Percentiles rank a stretch among this genome's conserved stretches.
Conservation (phyloP, 1,140 invertebrate species). For the Caenorhabditis tropicalis region DNA sequence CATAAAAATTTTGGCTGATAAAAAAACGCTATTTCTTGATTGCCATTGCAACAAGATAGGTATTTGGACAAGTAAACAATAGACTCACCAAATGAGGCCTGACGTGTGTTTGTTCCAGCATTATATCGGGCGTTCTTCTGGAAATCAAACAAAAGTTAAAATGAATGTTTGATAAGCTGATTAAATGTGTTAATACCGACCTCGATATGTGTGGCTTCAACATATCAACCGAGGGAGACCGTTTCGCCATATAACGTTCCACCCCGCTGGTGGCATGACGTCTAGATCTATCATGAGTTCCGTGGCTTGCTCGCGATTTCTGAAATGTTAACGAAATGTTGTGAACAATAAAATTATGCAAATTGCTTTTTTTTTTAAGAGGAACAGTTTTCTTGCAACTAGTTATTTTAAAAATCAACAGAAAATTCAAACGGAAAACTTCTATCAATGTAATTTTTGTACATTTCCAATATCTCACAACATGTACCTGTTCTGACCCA, state of each 20-base stretch:
- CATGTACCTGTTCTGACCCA: not conserved
- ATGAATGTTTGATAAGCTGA: not conserved
- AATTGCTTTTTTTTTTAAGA: too few relatives aligned
- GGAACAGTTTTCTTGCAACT: too few relatives aligned
- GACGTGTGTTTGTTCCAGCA: conserved; percentile 30
- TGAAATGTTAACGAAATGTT: too few relatives aligned
- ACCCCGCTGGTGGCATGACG: conserved; percentile 6
- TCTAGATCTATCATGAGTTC: conserved; percentile 6
- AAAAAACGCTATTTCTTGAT: conserved; percentile 41
- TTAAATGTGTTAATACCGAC: not conserved
- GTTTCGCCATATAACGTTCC: conserved; percentile 24
- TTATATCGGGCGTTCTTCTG: not conserved
- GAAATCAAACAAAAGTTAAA: not conserved
- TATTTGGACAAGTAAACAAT: not conserved
- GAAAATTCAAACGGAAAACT: too few relatives aligned
- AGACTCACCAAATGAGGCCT: conserved; percentile 28
- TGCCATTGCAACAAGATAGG: not conserved
- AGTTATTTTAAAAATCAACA: not conserved
- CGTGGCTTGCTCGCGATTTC: not conserved
- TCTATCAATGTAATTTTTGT: too few relatives aligned
- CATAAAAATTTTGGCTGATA: conserved; percentile 33
- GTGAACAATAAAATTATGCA: too few relatives aligned
- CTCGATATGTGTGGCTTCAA: not conserved
- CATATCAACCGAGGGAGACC: conserved; percentile 9
- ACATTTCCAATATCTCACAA: not conserved